Evolutionary conservation across 2,797 vertebrate species (phyloP), one percentile per base, ranked within the genome.

Genomic region (Sebastes minor): DNA sequence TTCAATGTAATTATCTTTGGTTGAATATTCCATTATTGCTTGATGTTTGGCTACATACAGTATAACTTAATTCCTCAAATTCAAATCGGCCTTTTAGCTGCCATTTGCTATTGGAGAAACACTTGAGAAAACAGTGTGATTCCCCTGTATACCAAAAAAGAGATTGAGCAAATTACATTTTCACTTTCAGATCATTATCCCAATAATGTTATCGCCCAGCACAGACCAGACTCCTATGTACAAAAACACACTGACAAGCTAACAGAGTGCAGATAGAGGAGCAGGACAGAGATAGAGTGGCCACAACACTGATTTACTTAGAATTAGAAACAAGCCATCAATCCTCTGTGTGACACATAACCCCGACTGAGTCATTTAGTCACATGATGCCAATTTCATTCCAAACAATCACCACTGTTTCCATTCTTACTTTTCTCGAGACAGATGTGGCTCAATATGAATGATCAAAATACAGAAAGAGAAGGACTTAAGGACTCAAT

Each of bases 301-400:
- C 57, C 30, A 57, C 53, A 74, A 70, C 12, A 66, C 55, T 62
- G 35, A 84, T 86, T 80, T 83, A 82, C 76, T 76, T 62, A 67
- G 42, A 76, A 16, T 57, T 68, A 76, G 64, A 80, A 87, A 81
- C 73, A n/a, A 73, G 61, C 79, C 61, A 70, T 84, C 74, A 78
- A 64, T 80, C 63, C 67, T 57, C n/a, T 59, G 32, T 71, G 63
- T 73, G 72, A 74, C 84, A 86, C 72, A 73, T 28, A 61, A 78
- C 27, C 57, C 78, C 66, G 22, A 23, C 74, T 73, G 82, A 71
- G 71, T 73, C 49, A 87, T 70, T 83, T 32, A 65, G 81, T 64
- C 20, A 14, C 65, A 69, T 61, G 63, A 69, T 65, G 59, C 23
- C 80, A 71, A 78, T 85, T 85, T 79, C 69, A 72, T 88, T 80